A percentile compares a stretch with the other conserved stretches of the same genome.
These are phyloP conservation scores for Drosophila putrida DNA, from an alignment of 2,888 invertebrate species.

Conservation along the genomic window DNA sequence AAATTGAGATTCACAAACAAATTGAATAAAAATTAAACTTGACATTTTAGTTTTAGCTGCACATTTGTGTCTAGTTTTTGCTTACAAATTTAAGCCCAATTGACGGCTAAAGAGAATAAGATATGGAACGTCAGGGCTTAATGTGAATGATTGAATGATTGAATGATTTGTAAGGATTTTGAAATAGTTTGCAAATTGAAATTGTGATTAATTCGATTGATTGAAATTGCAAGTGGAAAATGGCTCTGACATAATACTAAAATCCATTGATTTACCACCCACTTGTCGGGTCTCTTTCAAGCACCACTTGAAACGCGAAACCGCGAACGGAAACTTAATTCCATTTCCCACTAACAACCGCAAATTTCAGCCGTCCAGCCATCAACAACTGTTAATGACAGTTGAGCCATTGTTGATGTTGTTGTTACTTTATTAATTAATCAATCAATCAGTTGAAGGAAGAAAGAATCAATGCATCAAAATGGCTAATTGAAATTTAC, in stretches of 20 bases:
- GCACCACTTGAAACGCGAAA: constrained; percentile 32
- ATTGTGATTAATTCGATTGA: background rate
- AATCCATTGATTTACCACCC: constrained; percentile 34
- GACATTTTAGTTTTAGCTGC: constrained; percentile 43
- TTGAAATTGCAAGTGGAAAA: background rate
- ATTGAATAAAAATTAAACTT: constrained; percentile 60
- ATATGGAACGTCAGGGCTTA: background rate
- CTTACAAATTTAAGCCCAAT: constrained; percentile 1
- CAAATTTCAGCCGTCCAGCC: constrained; percentile 18
- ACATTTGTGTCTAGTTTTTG: constrained; percentile 9
- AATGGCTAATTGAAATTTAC: constrained; percentile 78
- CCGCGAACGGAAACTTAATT: constrained; percentile 60
- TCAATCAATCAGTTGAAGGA: constrained; percentile 63
- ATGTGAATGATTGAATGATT: constrained; percentile 8
- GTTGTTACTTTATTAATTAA: constrained; percentile 63
- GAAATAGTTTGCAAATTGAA: constrained; percentile 3
- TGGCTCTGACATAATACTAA: constrained; percentile 8
- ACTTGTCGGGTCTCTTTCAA: constrained; percentile 28
- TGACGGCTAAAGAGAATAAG: background rate
- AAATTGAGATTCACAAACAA: constrained; percentile 38
- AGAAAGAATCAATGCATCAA: constrained; percentile 57
- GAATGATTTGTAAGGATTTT: constrained; percentile 5
- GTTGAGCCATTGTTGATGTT: constrained; percentile 31
- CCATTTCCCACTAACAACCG: constrained; percentile 36
- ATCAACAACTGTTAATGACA: constrained; percentile 61